Conservation (phyloP, 1,140 invertebrate genomes). For the Zeugodacus cucurbitae region DNA sequence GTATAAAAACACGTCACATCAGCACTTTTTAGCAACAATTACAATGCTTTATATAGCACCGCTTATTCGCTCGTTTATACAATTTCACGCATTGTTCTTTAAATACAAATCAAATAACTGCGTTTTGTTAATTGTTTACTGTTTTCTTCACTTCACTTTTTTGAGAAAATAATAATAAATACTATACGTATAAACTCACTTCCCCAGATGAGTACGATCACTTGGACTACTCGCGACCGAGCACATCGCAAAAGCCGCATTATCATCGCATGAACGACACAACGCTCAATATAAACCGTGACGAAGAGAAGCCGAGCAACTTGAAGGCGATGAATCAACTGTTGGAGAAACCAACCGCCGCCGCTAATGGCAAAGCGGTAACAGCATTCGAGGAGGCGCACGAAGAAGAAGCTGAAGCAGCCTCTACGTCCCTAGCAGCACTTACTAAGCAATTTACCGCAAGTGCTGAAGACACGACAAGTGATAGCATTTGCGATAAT, state of each 20-base stretch:
- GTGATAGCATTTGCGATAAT: slow-evolving; percentile 55
- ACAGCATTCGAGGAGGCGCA: slow-evolving; percentile 39
- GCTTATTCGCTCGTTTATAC: not conserved
- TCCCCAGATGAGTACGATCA: slow-evolving; percentile 80
- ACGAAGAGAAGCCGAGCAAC: slow-evolving; percentile 63
- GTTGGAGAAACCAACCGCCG: slow-evolving; percentile 43
- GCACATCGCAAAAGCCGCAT: slow-evolving; percentile 82
- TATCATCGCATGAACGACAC: slow-evolving; percentile 75
- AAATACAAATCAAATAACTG: not conserved
- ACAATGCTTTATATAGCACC: not conserved
- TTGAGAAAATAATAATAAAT: not conserved
- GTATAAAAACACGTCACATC: not conserved
- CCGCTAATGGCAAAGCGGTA: not conserved
- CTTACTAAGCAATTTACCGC: not conserved
- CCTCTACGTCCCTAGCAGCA: not conserved
- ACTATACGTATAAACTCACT: not conserved
- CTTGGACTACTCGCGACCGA: slow-evolving; percentile 84
- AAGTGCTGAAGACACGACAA: not conserved
- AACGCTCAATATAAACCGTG: slow-evolving; percentile 60
- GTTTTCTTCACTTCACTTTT: not conserved
- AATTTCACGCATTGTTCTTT: too few relatives aligned
- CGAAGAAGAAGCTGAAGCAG: slow-evolving; percentile 9
- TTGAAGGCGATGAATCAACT: slow-evolving; percentile 60
- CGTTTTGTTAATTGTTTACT: not conserved
- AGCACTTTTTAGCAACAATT: not conserved